These are phyloP conservation scores for Xiphias gladius DNA, from an alignment of 2,113 vertebrate species.

Conservation along the genomic window DNA sequence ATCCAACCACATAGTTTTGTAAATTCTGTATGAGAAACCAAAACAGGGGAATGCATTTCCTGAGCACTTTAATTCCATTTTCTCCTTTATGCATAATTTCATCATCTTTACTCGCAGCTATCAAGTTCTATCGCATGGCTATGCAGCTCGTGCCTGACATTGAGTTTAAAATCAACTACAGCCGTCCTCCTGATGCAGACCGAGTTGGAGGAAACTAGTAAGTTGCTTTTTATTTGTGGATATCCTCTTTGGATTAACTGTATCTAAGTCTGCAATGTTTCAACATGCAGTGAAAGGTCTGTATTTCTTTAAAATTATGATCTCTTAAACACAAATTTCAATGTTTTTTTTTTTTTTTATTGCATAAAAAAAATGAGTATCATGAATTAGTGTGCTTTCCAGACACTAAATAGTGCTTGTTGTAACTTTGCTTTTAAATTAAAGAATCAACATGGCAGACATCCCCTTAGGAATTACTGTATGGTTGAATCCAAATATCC, in stretches of 20 bases:
- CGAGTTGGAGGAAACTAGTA: constrained; percentile 91
- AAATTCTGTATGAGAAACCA: not conserved
- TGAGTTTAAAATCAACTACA: constrained; percentile 97
- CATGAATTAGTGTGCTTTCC: not conserved
- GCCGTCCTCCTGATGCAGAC: constrained; percentile 90
- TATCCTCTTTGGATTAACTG: not conserved
- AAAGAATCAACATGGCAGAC: not conserved
- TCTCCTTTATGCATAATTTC: not conserved
- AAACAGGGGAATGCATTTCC: not conserved
- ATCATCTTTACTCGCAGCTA: constrained; percentile 87
- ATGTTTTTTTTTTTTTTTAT: not conserved
- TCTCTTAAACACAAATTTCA: not conserved
- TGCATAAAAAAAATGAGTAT: not conserved
- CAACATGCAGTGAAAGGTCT: not conserved
- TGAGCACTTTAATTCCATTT: not conserved
- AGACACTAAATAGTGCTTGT: not conserved
- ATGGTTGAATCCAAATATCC: no score
- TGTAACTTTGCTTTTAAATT: not conserved
- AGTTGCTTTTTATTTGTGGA: constrained; percentile 66
- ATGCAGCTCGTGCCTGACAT: constrained; percentile 99
- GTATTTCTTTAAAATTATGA: not conserved
- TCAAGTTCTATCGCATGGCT: constrained; percentile 98
- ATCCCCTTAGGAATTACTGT: not conserved
- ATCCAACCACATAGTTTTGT: not conserved
- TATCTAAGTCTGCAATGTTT: not conserved